Percentiles rank a stretch among this genome's conserved stretches.
These are phyloP conservation scores for Falco cherrug DNA, from an alignment of 2,797 vertebrate genomes.

Conservation along the genomic window DNA sequence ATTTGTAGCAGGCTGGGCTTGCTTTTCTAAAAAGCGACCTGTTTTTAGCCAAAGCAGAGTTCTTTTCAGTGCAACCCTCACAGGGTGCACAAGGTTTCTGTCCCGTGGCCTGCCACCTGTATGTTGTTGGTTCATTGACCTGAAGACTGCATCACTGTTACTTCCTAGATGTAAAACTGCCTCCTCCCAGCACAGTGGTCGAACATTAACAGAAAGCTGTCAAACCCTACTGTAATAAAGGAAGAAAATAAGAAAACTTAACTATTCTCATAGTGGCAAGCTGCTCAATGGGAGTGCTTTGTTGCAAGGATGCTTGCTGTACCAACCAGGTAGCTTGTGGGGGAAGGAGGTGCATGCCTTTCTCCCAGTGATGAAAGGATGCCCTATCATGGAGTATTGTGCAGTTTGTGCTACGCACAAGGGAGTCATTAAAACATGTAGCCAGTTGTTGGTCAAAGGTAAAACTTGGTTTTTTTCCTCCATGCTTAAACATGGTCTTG, in stretches of 20 bases:
- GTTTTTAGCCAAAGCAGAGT: not conserved
- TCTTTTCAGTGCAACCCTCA: not conserved
- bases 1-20: not conserved
- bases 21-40: not conserved
- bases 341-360: not conserved
- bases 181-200: not conserved
- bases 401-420: not conserved
- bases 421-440: not conserved
- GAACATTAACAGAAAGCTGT: not conserved
- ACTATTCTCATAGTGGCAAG: not conserved
- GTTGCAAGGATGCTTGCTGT: not conserved
- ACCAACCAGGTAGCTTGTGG: not conserved
- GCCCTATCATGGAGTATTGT: accelerated
- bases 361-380: not conserved
- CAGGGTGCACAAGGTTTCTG: not conserved
- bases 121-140: not conserved
- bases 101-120: not conserved
- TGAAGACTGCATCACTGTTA: not conserved
- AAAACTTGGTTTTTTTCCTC: not conserved
- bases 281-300: not conserved
- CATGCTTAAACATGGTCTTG: not conserved
- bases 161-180: not conserved
- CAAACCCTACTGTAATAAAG: not conserved
- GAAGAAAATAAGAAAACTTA: not conserved
- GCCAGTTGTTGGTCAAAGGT: not conserved